Evolutionary conservation across 2,113 vertebrate species (phyloP).

Genomic region (Morone saxatilis): DNA sequence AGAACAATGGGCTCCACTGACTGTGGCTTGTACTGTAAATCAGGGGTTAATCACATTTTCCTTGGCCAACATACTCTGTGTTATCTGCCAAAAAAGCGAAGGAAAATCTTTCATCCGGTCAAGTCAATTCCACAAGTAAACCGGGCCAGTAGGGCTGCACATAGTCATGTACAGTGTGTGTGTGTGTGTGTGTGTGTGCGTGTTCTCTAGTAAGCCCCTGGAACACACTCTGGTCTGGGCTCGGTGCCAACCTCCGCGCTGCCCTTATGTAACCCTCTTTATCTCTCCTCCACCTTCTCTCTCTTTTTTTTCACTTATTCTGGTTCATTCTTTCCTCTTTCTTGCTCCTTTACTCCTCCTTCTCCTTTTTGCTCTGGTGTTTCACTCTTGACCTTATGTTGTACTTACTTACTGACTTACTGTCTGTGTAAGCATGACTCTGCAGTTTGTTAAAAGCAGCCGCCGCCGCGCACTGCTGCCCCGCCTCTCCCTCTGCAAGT

Average conservation of each 20-base stretch:
- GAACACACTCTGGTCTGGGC: conserved; percentile 8
- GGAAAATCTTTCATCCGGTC: not conserved
- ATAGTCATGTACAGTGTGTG: conserved; percentile 13
- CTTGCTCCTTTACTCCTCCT: not conserved
- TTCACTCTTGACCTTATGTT: no score
- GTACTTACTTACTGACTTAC: no score
- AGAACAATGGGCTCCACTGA: not conserved
- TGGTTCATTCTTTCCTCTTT: not conserved
- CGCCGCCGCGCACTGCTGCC: fast-evolving
- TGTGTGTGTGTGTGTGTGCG: not conserved
- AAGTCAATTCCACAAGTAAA: not conserved
- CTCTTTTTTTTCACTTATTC: not conserved
- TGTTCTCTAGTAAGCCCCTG: not conserved
- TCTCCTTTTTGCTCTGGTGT: not conserved
- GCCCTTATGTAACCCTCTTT: conserved; percentile 44
- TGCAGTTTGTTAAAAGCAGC: conserved; percentile 37
- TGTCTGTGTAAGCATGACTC: conserved; percentile 58
- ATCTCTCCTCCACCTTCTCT: not conserved
- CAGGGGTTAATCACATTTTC: not conserved
- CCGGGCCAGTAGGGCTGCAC: conserved; percentile 6
- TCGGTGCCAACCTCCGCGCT: not conserved
- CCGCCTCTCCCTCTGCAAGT: not conserved
- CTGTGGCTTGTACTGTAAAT: not conserved
- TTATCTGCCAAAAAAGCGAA: conserved; percentile 7
- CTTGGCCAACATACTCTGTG: fast-evolving